These are phyloP conservation scores for Oscheius sp. DNA, from an alignment of 1,140 invertebrate species.

Conservation along the genomic window DNA sequence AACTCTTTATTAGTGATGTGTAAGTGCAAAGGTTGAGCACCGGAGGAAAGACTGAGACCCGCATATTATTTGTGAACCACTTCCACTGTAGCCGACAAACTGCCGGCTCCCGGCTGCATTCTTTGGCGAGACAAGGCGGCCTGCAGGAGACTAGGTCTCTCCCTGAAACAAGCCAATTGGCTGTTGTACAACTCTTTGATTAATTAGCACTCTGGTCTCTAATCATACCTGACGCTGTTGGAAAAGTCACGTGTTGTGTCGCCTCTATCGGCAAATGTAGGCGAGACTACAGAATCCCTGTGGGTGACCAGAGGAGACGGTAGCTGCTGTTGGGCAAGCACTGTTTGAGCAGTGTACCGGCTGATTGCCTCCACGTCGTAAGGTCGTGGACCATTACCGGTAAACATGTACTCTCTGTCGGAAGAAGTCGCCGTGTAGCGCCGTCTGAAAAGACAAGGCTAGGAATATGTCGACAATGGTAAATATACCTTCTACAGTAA, in stretches of 20 bases:
- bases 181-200: not conserved
- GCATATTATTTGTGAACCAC: not conserved
- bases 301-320: slow-evolving; percentile 43
- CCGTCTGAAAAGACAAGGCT: slow-evolving; percentile 18
- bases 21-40: no score
- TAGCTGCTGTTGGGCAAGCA: slow-evolving; percentile 41
- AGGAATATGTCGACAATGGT: not conserved
- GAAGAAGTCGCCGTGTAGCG: slow-evolving; percentile 30
- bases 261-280: not conserved
- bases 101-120: not conserved
- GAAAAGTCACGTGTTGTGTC: not conserved
- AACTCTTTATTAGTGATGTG: no score
- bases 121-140: slow-evolving; percentile 19
- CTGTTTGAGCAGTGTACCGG: slow-evolving; percentile 48
- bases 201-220: not conserved
- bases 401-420: slow-evolving; percentile 58
- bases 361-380: slow-evolving; percentile 60
- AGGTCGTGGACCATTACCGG: slow-evolving; percentile 49
- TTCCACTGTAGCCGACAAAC: not conserved
- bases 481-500: slow-evolving; percentile 43
- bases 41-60: not conserved
- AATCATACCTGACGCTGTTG: slow-evolving; percentile 11
- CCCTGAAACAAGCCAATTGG: not conserved
- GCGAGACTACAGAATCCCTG: slow-evolving; percentile 4
- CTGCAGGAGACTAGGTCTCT: slow-evolving; percentile 15